Evolutionary conservation across 2,888 invertebrate genomes (phyloP).

Genomic region (Drosophila koepferae): DNA sequence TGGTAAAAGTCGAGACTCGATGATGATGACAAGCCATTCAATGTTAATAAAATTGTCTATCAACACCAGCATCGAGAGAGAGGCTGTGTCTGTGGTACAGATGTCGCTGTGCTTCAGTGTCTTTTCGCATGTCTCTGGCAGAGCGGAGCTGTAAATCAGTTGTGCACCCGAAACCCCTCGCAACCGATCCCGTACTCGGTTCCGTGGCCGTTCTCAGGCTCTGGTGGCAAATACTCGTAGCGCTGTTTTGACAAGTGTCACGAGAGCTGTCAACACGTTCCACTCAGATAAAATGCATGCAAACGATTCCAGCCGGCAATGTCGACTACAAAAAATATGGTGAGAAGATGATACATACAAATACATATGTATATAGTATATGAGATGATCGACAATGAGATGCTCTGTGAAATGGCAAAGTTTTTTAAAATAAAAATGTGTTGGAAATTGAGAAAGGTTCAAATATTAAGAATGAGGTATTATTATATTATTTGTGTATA

Average conservation of each 20-base stretch:
- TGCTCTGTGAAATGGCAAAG: slow-evolving; percentile 23
- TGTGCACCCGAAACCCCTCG: slow-evolving; percentile 17
- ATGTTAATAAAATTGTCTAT: slow-evolving; percentile 66
- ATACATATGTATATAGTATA: background rate
- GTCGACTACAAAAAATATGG: background rate
- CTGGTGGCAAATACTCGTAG: slow-evolving; percentile 54
- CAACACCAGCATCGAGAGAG: slow-evolving; percentile 20
- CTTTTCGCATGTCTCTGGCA: slow-evolving; percentile 10
- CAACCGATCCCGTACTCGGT: background rate
- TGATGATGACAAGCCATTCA: slow-evolving; percentile 52
- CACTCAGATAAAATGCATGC: slow-evolving; percentile 50
- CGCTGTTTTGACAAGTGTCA: slow-evolving; percentile 76
- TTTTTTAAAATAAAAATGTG: too few species aligned
- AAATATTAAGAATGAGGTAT: too few species aligned
- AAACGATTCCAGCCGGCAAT: slow-evolving; percentile 15
- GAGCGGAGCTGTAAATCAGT: slow-evolving; percentile 55
- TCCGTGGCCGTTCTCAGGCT: slow-evolving; percentile 16
- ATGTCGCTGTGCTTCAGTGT: slow-evolving; percentile 17
- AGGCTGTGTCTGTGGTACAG: slow-evolving; percentile 6
- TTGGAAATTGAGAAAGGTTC: too few species aligned
- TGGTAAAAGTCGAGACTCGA: slow-evolving; percentile 40
- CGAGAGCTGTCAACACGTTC: slow-evolving; percentile 68
- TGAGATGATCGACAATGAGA: slow-evolving; percentile 14
- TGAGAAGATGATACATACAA: slow-evolving; percentile 1
- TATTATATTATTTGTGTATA: too few species aligned